Evolutionary conservation across 1,140 invertebrate genomes (phyloP).

Genomic region (Dendrolimus punctatus): DNA sequence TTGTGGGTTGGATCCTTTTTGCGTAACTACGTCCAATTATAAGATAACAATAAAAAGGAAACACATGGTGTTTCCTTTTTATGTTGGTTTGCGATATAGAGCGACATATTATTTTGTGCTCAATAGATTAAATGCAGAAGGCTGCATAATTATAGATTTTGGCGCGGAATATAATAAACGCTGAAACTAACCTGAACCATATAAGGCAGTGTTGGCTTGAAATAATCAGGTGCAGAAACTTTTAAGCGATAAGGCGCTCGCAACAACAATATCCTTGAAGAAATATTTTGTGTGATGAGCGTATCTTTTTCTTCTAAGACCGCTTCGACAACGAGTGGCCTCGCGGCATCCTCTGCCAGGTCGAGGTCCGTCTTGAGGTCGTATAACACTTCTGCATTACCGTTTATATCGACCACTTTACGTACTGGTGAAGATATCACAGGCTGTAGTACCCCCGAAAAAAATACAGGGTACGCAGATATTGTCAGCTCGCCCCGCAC

Average conservation of each 20-base stretch:
- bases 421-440: slow-evolving; percentile 80
- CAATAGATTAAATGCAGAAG: no score
- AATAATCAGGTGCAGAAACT: slow-evolving; percentile 86
- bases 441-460: slow-evolving; percentile 84
- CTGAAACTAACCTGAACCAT: slow-evolving; percentile 79
- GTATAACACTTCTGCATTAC: slow-evolving; percentile 83
- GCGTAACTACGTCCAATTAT: no score
- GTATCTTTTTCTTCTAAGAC: slow-evolving; percentile 87
- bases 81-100: no score
- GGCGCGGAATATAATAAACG: no score
- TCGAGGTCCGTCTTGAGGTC: slow-evolving; percentile 78
- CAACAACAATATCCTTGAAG: slow-evolving; percentile 82
- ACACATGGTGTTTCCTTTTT: no score
- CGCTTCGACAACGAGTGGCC: slow-evolving; percentile 84
- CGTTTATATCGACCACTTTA: slow-evolving; percentile 88
- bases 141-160: no score
- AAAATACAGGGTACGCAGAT: slow-evolving; percentile 83
- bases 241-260: slow-evolving; percentile 88
- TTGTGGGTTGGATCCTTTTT: no score
- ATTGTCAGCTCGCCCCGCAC: slow-evolving; percentile 86
- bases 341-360: slow-evolving; percentile 83
- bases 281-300: slow-evolving; percentile 85
- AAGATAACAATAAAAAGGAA: no score
- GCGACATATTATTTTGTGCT: no score
- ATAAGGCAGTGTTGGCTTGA: slow-evolving; percentile 90